Conservation (phyloP, 2,113 vertebrate species). For the Phoxinus phoxinus region DNA sequence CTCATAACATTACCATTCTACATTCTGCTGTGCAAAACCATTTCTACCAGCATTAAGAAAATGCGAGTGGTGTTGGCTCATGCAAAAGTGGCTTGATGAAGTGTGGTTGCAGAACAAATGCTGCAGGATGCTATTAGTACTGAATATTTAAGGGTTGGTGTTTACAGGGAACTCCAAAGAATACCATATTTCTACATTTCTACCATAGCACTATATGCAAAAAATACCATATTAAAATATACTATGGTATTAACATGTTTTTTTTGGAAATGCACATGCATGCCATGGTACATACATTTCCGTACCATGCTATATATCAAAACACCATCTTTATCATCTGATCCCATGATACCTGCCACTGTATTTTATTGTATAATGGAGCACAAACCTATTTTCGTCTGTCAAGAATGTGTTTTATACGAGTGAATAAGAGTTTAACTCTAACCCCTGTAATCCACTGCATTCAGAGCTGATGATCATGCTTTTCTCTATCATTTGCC, state of each 20-base stretch:
- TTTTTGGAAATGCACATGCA: no score
- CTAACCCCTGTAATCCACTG: neutral
- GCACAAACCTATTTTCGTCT: neutral
- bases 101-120: neutral
- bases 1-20: neutral
- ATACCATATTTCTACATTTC: no score
- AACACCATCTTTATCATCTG: neutral
- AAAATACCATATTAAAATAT: neutral
- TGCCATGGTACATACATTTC: no score
- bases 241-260: no score
- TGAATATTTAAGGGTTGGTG: no score
- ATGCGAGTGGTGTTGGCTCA: neutral
- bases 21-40: neutral
- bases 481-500: neutral
- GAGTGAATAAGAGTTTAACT: neutral
- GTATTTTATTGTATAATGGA: neutral
- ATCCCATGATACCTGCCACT: neutral
- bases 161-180: no score
- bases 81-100: neutral
- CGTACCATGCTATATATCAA: no score
- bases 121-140: neutral
- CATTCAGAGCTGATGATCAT: neutral
- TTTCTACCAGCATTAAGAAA: neutral
- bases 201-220: no score
- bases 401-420: neutral